Percentiles rank a stretch among this genome's conserved stretches.
Evolutionary conservation across 2,797 vertebrate genomes (phyloP).

Genomic region (Dromococcyx pavoninus): DNA sequence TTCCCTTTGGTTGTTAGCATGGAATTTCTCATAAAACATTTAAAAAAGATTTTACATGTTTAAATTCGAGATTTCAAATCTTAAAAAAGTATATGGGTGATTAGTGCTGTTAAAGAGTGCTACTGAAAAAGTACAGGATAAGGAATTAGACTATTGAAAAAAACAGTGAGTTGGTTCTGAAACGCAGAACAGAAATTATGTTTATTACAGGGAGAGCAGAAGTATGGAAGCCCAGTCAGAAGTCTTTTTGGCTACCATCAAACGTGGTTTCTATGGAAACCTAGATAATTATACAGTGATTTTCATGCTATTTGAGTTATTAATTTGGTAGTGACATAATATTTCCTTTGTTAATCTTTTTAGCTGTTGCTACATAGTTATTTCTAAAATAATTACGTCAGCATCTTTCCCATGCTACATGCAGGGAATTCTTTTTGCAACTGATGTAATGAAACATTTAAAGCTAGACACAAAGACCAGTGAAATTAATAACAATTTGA

Average conservation of each 20-base stretch:
- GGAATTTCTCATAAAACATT: neutral
- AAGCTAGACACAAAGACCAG: neutral
- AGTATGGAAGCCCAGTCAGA: constrained; percentile 8
- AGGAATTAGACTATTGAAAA: neutral
- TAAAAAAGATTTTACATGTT: neutral
- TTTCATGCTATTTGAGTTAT: constrained; percentile 49
- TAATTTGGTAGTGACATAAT: constrained; percentile 56
- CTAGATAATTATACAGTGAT: constrained; percentile 26
- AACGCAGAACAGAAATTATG: neutral
- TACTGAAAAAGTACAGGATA: neutral
- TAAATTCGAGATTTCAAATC: neutral
- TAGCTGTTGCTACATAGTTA: constrained; percentile 33
- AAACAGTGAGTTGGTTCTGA: neutral
- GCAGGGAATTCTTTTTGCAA: constrained; percentile 4
- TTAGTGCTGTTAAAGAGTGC: neutral
- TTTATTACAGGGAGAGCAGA: neutral
- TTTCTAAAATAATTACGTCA: constrained; percentile 53
- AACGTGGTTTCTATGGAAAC: constrained; percentile 52
- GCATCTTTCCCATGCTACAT: neutral
- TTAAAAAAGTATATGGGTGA: neutral
- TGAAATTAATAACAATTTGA: neutral
- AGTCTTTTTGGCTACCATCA: constrained; percentile 36
- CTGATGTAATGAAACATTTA: constrained; percentile 29
- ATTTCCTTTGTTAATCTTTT: constrained; percentile 62
- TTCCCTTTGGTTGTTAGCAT: neutral